These are phyloP conservation scores for Neolamprologus toae DNA, from an alignment of 2,113 vertebrate genomes.

Conservation along the genomic window DNA sequence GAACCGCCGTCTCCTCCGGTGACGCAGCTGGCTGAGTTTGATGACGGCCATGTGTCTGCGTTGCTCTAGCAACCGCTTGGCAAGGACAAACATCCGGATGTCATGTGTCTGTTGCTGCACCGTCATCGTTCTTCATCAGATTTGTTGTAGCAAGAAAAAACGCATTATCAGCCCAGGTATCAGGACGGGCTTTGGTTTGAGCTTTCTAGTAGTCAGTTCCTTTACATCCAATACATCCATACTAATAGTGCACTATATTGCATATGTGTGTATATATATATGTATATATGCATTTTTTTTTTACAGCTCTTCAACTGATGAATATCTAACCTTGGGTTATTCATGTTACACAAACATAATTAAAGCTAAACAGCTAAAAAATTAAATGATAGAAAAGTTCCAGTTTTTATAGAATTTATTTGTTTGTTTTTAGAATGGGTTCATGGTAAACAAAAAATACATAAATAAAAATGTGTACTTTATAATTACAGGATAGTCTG, in stretches of 20 bases:
- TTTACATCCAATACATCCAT: neutral
- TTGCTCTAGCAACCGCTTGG: slow-evolving; percentile 34
- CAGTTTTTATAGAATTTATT: neutral
- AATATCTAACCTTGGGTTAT: neutral
- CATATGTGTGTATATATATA: neutral
- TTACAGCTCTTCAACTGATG: neutral
- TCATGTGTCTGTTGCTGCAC: neutral
- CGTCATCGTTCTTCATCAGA: neutral
- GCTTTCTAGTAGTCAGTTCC: neutral
- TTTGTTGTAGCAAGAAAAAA: neutral
- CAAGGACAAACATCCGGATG: slow-evolving; percentile 58
- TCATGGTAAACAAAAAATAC: neutral
- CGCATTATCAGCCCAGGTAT: neutral
- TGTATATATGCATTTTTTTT: neutral
- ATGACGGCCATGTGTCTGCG: slow-evolving; percentile 34
- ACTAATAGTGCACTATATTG: neutral
- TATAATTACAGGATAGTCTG: neutral
- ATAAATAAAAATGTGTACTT: neutral
- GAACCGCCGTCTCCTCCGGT: slow-evolving; percentile 35
- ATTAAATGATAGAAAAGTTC: neutral
- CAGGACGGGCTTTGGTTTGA: neutral
- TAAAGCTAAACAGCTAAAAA: neutral
- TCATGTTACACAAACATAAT: neutral
- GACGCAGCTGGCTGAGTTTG: slow-evolving; percentile 47
- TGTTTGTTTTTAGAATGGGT: neutral